Evolutionary conservation across 2,888 invertebrate species (phyloP).

Genomic region (Pristionchus exspectatus): DNA sequence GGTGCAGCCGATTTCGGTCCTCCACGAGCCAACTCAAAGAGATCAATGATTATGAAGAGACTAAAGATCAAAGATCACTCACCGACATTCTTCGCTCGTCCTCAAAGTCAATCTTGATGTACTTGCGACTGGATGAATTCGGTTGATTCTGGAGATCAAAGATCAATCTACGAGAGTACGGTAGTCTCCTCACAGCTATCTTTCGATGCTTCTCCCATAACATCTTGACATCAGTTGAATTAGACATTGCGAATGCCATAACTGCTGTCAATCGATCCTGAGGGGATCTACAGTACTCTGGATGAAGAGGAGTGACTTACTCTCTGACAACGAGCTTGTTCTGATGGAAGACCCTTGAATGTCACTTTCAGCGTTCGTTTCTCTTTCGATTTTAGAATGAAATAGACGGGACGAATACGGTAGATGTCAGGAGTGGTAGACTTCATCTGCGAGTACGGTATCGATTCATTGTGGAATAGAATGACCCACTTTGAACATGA

Average conservation of each 20-base stretch:
- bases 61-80: constrained; percentile 30
- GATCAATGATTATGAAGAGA: constrained; percentile 14
- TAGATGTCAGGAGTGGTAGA: background rate
- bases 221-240: constrained; percentile 19
- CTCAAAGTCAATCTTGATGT: constrained; percentile 36
- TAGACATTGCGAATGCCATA: constrained; percentile 8
- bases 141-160: constrained; percentile 33
- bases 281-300: background rate
- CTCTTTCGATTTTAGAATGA: constrained; percentile 4
- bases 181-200: constrained; percentile 11
- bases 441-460: constrained; percentile 29
- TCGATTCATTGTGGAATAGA: background rate
- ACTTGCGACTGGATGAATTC: constrained; percentile 17
- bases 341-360: constrained; percentile 33
- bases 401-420: constrained; percentile 37
- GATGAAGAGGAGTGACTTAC: background rate
- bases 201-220: constrained; percentile 28
- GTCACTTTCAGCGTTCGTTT: background rate
- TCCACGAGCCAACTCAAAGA: constrained; percentile 34
- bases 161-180: background rate
- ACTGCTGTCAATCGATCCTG: constrained; percentile 30
- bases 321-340: background rate
- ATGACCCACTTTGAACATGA: constrained; percentile 27
- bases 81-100: constrained; percentile 22
- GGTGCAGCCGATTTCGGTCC: background rate